phyloP scores from a whole-genome alignment of 2,888 invertebrate genomes.

The Tiphia femorata region DNA sequence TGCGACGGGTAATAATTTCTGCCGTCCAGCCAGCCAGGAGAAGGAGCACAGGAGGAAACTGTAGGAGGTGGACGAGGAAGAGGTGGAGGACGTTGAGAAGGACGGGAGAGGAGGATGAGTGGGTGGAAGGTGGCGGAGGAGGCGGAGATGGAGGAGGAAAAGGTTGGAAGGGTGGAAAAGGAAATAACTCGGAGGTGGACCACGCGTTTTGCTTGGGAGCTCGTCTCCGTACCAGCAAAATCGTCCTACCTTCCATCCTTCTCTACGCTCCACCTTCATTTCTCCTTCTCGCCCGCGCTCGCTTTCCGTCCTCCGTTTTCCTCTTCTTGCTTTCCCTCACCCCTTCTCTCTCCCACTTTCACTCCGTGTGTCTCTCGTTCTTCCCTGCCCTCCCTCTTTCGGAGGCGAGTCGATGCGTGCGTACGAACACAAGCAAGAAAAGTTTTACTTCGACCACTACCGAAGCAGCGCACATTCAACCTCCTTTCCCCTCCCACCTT shows the following conservation, averaged over 20 bases:
- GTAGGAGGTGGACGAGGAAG: conserved; percentile 11
- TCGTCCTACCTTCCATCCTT: conserved; percentile 52
- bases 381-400: conserved; percentile 32
- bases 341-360: conserved; percentile 21
- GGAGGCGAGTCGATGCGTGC: conserved; percentile 59
- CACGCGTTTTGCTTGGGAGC: conserved; percentile 60
- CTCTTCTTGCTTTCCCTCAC: conserved; percentile 16
- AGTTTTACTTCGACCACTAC: conserved; percentile 67
- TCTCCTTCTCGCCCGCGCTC: conserved; percentile 22
- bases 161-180: conserved; percentile 47
- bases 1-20: conserved; percentile 63
- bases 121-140: conserved; percentile 28
- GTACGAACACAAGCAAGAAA: conserved; percentile 64
- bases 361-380: conserved; percentile 13
- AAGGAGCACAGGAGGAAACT: conserved; percentile 21
- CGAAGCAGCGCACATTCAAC: conserved; percentile 48
- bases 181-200: conserved; percentile 62
- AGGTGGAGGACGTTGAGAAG: conserved; percentile 23
- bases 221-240: conserved; percentile 57
- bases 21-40: conserved; percentile 51
- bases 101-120: conserved; percentile 41
- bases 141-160: conserved; percentile 20
- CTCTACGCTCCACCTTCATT: conserved; percentile 29
- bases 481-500: conserved; percentile 30
- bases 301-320: conserved; percentile 33